Evolutionary conservation across 2,797 vertebrate species (phyloP).

Genomic region (Typhlichthys subterraneus): DNA sequence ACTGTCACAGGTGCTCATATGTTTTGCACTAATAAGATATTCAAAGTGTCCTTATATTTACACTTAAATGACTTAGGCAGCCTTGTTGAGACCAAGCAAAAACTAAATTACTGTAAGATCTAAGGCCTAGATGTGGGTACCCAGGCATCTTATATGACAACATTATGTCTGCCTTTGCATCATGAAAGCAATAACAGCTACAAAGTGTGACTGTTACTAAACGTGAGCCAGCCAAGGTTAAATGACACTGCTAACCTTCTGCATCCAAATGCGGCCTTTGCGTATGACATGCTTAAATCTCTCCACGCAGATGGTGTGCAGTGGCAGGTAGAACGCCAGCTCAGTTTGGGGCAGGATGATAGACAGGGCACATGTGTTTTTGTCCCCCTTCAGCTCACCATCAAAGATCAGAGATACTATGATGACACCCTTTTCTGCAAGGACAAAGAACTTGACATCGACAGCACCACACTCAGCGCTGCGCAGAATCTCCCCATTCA

Average conservation of each 20-base stretch:
- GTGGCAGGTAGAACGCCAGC: constrained; percentile 91
- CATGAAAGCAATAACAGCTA: background rate
- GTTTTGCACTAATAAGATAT: no score
- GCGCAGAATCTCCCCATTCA: constrained; percentile 97
- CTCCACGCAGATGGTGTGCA: constrained; percentile 93
- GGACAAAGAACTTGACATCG: constrained; percentile 96
- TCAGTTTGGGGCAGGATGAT: constrained; percentile 94
- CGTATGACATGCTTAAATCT: constrained; percentile 94
- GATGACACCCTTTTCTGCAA: constrained; percentile 95
- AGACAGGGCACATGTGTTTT: constrained; percentile 94
- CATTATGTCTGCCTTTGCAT: background rate
- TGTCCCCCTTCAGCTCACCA: constrained; percentile 94
- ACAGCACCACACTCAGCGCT: constrained; percentile 95
- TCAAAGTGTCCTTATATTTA: no score
- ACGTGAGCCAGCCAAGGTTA: background rate
- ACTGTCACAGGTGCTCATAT: no score
- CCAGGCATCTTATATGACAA: background rate
- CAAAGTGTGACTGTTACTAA: background rate
- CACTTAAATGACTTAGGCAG: no score
- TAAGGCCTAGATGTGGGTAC: background rate
- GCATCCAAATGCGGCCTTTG: constrained; percentile 98
- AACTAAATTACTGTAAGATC: constrained; percentile 26
- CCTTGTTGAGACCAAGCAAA: no score
- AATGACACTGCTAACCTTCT: constrained; percentile 83
- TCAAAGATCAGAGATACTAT: constrained; percentile 98